Percentiles rank a stretch among this genome's conserved stretches.
Evolutionary conservation across 2,888 invertebrate genomes (phyloP).

Genomic region (Apotomis capreana): DNA sequence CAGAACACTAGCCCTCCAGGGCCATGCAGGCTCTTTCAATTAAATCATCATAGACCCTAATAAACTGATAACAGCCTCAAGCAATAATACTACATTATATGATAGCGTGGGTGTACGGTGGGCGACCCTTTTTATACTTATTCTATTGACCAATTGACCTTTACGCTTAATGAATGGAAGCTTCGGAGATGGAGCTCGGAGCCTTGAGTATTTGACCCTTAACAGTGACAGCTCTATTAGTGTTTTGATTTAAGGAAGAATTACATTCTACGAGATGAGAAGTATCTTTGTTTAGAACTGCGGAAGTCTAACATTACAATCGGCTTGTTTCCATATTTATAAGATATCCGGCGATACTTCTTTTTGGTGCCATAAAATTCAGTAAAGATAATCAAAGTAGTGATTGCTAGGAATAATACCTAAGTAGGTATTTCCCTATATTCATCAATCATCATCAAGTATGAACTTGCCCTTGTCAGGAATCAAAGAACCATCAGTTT

Average conservation of each 20-base stretch:
- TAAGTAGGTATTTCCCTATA: too few relatives aligned
- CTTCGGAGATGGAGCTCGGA: neutral
- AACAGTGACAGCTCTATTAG: neutral
- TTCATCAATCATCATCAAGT: too few relatives aligned
- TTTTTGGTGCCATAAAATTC: too few relatives aligned
- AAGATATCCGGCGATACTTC: too few relatives aligned
- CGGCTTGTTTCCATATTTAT: too few relatives aligned
- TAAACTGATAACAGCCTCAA: neutral
- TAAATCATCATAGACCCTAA: neutral
- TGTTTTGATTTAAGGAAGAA: neutral
- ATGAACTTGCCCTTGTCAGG: too few relatives aligned
- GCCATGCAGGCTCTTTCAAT: too few relatives aligned
- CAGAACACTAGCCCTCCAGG: too few relatives aligned
- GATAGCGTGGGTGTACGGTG: constrained; percentile 3
- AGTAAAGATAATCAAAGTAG: too few relatives aligned
- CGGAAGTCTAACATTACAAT: too few relatives aligned
- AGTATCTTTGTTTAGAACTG: neutral
- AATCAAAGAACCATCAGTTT: too few relatives aligned
- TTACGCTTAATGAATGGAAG: constrained; percentile 2
- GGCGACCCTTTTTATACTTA: constrained; percentile 28
- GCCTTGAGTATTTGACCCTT: constrained; percentile 11
- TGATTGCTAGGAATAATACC: too few relatives aligned
- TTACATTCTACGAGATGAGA: neutral
- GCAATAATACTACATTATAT: neutral
- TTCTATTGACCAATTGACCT: constrained; percentile 27